Evolutionary conservation across 2,113 vertebrate genomes (phyloP).

Genomic region (Mormyrus iriodes): DNA sequence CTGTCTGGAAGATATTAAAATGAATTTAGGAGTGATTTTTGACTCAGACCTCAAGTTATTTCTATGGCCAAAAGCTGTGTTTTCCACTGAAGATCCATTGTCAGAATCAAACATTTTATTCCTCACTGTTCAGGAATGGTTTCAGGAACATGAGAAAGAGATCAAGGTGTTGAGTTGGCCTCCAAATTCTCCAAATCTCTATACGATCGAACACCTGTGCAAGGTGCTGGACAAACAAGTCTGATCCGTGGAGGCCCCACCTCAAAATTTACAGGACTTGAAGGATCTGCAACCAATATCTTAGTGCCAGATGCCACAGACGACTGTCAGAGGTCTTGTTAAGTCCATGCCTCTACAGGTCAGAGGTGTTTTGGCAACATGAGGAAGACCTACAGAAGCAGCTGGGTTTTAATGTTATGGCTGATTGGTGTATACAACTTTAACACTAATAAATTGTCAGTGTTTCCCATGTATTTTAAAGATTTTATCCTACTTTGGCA

Average conservation of each 20-base stretch:
- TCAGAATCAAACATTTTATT: too few relatives aligned
- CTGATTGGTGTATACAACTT: background rate
- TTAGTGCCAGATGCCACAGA: too few relatives aligned
- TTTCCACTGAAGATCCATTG: too few relatives aligned
- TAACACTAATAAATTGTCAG: background rate
- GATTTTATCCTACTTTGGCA: background rate
- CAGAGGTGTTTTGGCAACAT: background rate
- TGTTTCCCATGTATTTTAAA: background rate
- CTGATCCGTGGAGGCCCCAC: too few relatives aligned
- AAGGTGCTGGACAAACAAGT: background rate
- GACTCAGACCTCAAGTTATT: too few relatives aligned
- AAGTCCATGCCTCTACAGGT: too few relatives aligned
- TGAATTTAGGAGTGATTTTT: background rate
- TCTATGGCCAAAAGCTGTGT: too few relatives aligned
- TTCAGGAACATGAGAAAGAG: background rate
- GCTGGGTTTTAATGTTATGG: background rate
- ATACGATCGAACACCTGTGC: background rate
- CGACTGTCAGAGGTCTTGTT: too few relatives aligned
- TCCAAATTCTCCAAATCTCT: background rate
- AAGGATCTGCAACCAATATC: too few relatives aligned
- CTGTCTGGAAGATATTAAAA: background rate
- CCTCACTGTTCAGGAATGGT: background rate
- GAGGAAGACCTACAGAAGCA: background rate
- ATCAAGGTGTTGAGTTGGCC: too few relatives aligned
- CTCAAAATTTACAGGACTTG: too few relatives aligned